These are phyloP conservation scores for Rallus crepitans DNA, from an alignment of 2,797 vertebrate species.

Conservation along the genomic window DNA sequence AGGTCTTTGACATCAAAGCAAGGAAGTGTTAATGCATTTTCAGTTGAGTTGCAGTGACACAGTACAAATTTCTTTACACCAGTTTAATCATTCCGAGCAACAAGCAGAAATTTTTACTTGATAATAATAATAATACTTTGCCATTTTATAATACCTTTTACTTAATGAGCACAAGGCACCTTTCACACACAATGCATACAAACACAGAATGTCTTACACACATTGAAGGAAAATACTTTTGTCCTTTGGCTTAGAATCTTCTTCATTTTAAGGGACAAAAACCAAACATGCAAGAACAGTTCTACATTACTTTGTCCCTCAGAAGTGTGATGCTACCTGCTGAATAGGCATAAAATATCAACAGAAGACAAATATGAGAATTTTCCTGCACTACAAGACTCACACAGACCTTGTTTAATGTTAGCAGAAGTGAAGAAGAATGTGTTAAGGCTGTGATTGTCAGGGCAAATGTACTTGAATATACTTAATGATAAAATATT, in stretches of 20 bases:
- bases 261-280: background rate
- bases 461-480: background rate
- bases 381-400: background rate
- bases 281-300: background rate
- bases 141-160: background rate
- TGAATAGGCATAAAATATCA: background rate
- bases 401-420: background rate
- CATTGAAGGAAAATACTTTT: background rate
- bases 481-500: background rate
- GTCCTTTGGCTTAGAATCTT: background rate
- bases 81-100: background rate
- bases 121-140: background rate
- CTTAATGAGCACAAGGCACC: background rate
- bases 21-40: conserved; percentile 12
- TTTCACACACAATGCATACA: background rate
- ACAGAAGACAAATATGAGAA: background rate
- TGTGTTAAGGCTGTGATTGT: background rate
- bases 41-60: background rate
- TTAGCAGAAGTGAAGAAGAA: background rate
- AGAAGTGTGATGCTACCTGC: background rate
- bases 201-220: background rate
- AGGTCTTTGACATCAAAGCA: background rate
- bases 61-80: background rate
- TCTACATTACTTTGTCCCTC: background rate
- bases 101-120: background rate